Evolutionary conservation across 2,797 vertebrate genomes (phyloP), one percentile per base, ranked within the genome.

Genomic region (Rhabdophis nuchalis): DNA sequence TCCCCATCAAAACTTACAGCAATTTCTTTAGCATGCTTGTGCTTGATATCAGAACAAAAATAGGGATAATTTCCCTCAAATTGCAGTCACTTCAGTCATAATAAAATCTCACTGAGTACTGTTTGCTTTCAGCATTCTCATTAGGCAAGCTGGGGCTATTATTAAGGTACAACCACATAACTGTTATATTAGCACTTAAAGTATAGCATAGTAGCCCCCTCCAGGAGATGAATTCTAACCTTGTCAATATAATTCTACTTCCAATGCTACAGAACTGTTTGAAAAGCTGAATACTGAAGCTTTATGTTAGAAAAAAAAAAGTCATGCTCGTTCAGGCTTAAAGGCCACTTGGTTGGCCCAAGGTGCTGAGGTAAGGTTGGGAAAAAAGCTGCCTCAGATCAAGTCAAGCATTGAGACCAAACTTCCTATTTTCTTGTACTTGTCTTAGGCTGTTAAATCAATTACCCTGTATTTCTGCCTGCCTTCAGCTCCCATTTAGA

Each of bases 131-230:
- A 97, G 96, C 96, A 96, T 95, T 97, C 97, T 97, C 97, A 97
- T 98, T 97, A 97, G 96, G 97, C 97, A 97, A 98, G 98, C 97
- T 93, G 94, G 97, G 96, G 93, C 95, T 97, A 92, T 97, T 97
- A 97, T 97, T 97, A 97, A 97, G 96, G 97, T 95, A 97, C 96
- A 96, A 95, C 96, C 97, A 98, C 98, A 99, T 98, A 98, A 98
- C 98, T 98, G 98, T 98, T 98, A 98, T 97, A 98, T 98, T 98
- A 98, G 98, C 98, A 98, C 98, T 98, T 98, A 98, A 97, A 97
- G 72, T 95, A 96, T 94, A 96, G 96, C 97, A 97, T 96, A 96
- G 97, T 97, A 97, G 97, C 97, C 98, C 97, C 89, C 97, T 98
- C 94, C 96, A 98, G 98, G 98, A 98, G 97, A 96, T 96, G 96